Evolutionary conservation across 2,113 vertebrate genomes (phyloP).

Genomic region (Chionis minor): DNA sequence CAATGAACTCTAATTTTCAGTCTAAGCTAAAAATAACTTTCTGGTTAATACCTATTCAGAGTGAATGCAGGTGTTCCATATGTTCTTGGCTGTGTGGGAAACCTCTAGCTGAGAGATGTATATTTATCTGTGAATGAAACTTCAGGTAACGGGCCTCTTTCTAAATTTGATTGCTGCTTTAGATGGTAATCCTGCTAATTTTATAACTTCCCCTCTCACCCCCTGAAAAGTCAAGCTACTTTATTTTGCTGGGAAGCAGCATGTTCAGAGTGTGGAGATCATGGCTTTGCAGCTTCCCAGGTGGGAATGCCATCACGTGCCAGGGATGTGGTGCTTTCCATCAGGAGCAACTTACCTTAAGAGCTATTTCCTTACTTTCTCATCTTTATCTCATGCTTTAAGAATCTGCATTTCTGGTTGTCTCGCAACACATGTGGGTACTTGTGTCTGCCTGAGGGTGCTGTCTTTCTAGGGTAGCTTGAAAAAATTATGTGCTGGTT

Average conservation of each 20-base stretch:
- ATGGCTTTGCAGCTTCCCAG: neutral
- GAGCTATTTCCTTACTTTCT: neutral
- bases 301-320: fast-evolving
- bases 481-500: neutral
- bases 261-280: fast-evolving
- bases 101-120: neutral
- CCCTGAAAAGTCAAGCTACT: neutral
- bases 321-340: neutral
- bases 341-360: neutral
- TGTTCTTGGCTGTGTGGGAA: neutral
- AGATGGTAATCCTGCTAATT: neutral
- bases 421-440: fast-evolving
- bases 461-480: neutral
- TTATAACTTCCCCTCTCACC: neutral
- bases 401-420: neutral
- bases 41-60: neutral
- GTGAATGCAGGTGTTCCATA: neutral
- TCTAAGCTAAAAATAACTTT: neutral
- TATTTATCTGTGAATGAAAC: neutral
- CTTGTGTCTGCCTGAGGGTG: neutral
- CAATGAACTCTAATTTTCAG: neutral
- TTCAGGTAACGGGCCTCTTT: neutral
- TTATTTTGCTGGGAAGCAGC: neutral
- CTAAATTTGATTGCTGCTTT: neutral
- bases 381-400: neutral